These are phyloP conservation scores for Hippoglossus stenolepis DNA, from an alignment of 2,113 vertebrate genomes.

Conservation along the genomic window DNA sequence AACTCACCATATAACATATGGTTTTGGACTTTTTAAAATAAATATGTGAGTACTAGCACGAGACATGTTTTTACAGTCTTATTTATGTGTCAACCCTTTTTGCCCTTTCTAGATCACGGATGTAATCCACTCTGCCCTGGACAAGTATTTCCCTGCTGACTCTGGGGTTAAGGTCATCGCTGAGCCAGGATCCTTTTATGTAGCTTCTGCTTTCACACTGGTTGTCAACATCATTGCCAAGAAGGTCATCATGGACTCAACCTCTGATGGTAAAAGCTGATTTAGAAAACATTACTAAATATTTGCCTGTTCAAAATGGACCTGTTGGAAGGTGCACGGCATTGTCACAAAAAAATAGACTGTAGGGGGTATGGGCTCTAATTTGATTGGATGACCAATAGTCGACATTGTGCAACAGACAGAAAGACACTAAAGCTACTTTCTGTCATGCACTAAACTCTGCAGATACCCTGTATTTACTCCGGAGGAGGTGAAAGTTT, in stretches of 20 bases:
- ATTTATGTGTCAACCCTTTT: neutral
- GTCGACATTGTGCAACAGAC: no score
- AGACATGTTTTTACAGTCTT: neutral
- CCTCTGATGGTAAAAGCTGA: constrained; percentile 85
- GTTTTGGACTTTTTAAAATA: no score
- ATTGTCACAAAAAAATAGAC: no score
- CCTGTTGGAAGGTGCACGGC: no score
- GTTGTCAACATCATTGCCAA: constrained; percentile 98
- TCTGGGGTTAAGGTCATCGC: constrained; percentile 90
- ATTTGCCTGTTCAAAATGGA: no score
- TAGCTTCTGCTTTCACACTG: constrained; percentile 93
- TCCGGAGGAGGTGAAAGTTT: no score
- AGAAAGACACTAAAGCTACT: no score
- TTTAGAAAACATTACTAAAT: neutral
- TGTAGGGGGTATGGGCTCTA: no score
- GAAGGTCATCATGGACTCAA: constrained; percentile 89
- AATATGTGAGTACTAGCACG: neutral
- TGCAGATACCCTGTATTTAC: no score
- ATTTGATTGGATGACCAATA: no score
- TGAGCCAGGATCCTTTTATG: constrained; percentile 96
- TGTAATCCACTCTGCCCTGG: constrained; percentile 93
- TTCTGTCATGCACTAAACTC: no score
- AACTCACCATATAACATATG: constrained; percentile 84
- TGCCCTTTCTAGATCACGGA: constrained; percentile 84
- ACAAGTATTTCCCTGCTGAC: constrained; percentile 94